Evolutionary conservation across 2,797 vertebrate species (phyloP), one percentile per base, ranked within the genome.

Genomic region (Muscicapa striata): DNA sequence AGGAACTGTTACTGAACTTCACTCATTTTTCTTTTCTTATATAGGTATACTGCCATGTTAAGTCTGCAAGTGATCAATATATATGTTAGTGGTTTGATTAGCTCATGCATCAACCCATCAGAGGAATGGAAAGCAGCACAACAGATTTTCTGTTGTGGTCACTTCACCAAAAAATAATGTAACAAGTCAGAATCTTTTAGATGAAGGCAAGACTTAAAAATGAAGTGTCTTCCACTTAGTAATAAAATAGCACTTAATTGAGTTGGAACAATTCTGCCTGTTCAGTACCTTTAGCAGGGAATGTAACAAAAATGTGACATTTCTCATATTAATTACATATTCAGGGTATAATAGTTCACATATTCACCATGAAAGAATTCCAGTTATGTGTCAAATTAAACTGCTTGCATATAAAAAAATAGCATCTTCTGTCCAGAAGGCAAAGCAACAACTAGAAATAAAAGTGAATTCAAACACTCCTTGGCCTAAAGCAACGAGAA

Each of bases 281-380:
- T 92, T 94, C 96, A 96, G 93, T 90, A 97, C 96, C 93, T 95
- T 95, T 89, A 94, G 64, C 43, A 95, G 77, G 67, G 59, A 77
- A 83, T 73, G 87, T 78, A 95, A 95, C 80, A 96, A 96, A 87
- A 6, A 15, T 7, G 85, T 84, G 66, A 43, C 74, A 94, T 95
- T 96, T 97, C 92, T 96, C 94, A 95, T 91, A 97, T 87, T 96
- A 97, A 97, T 94, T 97, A 79, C 57, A 97, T 97, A 97, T 97
- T 96, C 59, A 61, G 87, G 58, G 87, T 93, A 94, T 87, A 97
- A 76, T 90, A 96, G 97, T 97, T 97, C 96, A 97, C 76, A 94
- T 97, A 93, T 96, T 97, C 92, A 97, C 86, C 51, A 78, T 70
- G 75, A 97, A 98, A 97, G 93, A 97, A 97, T 96, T 91, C 94